These are phyloP conservation scores for Lichenostomus cassidix DNA, from an alignment of 2,113 vertebrate genomes.

Conservation along the genomic window DNA sequence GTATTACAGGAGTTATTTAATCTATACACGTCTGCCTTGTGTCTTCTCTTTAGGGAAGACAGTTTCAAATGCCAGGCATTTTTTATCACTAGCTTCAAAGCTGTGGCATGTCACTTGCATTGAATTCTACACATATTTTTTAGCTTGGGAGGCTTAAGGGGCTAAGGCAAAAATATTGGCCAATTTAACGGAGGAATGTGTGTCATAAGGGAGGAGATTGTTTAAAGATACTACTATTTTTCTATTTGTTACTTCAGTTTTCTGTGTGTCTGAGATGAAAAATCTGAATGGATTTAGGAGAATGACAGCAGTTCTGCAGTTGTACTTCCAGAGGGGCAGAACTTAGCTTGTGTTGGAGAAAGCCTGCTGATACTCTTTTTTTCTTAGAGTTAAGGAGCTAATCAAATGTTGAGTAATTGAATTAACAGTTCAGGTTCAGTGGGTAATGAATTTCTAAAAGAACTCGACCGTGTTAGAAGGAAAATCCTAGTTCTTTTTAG, in stretches of 20 bases:
- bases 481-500: background rate
- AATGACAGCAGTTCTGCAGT: constrained; percentile 27
- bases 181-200: background rate
- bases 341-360: constrained; percentile 34
- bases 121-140: background rate
- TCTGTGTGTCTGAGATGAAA: background rate
- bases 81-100: background rate
- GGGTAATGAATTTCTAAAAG: background rate
- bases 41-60: background rate
- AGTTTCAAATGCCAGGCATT: background rate
- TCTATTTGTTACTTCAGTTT: background rate
- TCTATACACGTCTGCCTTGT: background rate
- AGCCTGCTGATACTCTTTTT: constrained; percentile 26
- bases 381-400: background rate
- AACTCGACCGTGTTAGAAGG: background rate
- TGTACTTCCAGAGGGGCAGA: background rate
- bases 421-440: background rate
- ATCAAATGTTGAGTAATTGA: background rate
- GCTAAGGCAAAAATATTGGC: background rate
- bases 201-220: background rate
- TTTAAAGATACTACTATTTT: background rate
- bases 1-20: background rate
- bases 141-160: background rate
- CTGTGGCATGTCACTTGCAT: background rate
- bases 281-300: constrained; percentile 28